These are phyloP conservation scores for Catocala fraxini DNA, from an alignment of 2,888 invertebrate genomes.

Conservation along the genomic window DNA sequence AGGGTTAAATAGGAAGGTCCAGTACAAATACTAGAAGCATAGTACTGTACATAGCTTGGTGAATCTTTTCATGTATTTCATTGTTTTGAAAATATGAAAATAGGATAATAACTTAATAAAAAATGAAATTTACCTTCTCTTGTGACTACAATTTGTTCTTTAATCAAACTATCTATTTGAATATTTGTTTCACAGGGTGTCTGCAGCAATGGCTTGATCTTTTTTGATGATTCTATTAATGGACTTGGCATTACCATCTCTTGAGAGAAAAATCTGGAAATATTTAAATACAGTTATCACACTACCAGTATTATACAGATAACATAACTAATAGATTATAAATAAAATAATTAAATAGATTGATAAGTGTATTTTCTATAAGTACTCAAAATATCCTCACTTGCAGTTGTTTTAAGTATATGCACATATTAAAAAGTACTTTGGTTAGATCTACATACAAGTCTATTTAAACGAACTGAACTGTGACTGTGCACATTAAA, in stretches of 20 bases:
- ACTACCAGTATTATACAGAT: neutral
- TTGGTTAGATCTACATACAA: no score
- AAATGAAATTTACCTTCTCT: slow-evolving; percentile 69
- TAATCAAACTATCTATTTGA: slow-evolving; percentile 60
- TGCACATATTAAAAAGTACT: no score
- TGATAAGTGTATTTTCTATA: no score
- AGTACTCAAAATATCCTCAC: no score
- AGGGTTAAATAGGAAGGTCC: no score
- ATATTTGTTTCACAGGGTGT: slow-evolving; percentile 63
- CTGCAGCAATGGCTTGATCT: slow-evolving; percentile 68
- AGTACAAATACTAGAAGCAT: no score
- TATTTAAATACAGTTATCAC: neutral
- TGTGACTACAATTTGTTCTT: slow-evolving; percentile 59
- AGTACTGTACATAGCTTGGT: no score
- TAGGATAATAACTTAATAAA: neutral
- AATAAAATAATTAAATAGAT: neutral
- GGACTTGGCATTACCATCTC: slow-evolving; percentile 89
- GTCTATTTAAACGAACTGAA: no score
- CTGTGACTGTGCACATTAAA: no score
- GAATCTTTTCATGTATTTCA: no score
- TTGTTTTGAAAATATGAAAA: no score
- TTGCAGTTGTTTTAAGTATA: no score
- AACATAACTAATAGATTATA: neutral
- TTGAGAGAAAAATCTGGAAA: slow-evolving; percentile 86
- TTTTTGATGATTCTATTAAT: slow-evolving; percentile 76